phyloP scores from a whole-genome alignment of 2,113 vertebrate genomes.

The Willisornis vidua region DNA sequence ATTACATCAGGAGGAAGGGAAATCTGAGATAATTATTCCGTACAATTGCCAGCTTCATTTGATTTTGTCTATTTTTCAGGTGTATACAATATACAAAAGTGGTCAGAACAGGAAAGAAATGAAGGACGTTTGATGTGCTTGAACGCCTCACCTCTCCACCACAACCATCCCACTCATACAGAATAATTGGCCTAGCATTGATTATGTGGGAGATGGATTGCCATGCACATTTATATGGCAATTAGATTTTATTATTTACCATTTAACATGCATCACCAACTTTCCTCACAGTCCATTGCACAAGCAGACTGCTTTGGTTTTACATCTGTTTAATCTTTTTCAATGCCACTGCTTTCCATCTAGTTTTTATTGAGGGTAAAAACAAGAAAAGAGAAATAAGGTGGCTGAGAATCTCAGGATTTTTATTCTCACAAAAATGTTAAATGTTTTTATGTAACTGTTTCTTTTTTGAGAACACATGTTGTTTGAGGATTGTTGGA shows the following conservation, averaged over 20 bases:
- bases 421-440: background rate
- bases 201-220: conserved; percentile 54
- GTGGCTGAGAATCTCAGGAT: background rate
- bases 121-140: conserved; percentile 26
- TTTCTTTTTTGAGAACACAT: background rate
- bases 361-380: background rate
- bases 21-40: background rate
- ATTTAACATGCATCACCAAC: conserved; percentile 51
- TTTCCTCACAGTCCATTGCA: conserved; percentile 54
- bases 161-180: background rate
- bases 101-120: background rate
- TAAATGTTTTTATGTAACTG: background rate
- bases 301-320: conserved; percentile 42
- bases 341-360: background rate
- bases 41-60: background rate
- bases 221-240: background rate
- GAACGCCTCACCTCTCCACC: background rate
- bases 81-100: background rate
- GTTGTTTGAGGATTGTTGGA: background rate
- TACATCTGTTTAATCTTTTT: conserved; percentile 36
- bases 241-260: conserved; percentile 64
- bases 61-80: background rate
- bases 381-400: background rate
- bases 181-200: background rate
- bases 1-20: background rate